Base-by-base conservation (phyloP, 2,113 vertebrate species). In the Macrotis lagotis region DNA sequence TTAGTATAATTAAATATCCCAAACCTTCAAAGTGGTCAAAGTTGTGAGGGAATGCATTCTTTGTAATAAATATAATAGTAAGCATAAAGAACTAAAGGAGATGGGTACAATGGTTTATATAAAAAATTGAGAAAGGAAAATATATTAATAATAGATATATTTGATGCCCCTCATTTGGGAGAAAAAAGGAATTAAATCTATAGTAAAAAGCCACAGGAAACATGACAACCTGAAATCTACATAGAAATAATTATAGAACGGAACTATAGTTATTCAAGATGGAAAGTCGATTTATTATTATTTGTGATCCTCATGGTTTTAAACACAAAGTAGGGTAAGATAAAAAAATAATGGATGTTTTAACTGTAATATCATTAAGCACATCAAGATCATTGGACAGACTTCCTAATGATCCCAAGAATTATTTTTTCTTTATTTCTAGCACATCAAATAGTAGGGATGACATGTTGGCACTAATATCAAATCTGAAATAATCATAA, bases 401-500 rank as follows among this genome's bases (percentile, higher is more conserved):
- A 89, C 91, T 93, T 31, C 90, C 89, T 88, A 93, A 95, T 93
- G 26, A 95, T 53, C 25, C 48, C 55, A 95, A 92, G 47, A 94
- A 96, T 90, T 94, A 92, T 90, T 93, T 90, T 97, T 44, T 12
- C 31, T 7, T 91, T 91, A 94, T 3, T 90, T 96, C 26, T 90
- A 94, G 25, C 31, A 92, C 88, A 44, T 19, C 25, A 7, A 90
- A 55, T 59, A 51, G 50, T 44, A 83, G 16, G 94, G 44, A 89
- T n/a, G 31, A 91, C n/a, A 91, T 48, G 47, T 16, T 12, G 8
- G 25, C 26, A 92, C 48, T 90, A 92, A 51, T 25, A 22, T 96
- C 51, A 88, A 92, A 51, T 89, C 48, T 97, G 74, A 95, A 95
- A 96, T 93, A n/a, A 88, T 9, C 19, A 51, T 90, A 95, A 49